Conservation (phyloP, 2,888 invertebrate genomes). For the Caenorhabditis sp. region DNA sequence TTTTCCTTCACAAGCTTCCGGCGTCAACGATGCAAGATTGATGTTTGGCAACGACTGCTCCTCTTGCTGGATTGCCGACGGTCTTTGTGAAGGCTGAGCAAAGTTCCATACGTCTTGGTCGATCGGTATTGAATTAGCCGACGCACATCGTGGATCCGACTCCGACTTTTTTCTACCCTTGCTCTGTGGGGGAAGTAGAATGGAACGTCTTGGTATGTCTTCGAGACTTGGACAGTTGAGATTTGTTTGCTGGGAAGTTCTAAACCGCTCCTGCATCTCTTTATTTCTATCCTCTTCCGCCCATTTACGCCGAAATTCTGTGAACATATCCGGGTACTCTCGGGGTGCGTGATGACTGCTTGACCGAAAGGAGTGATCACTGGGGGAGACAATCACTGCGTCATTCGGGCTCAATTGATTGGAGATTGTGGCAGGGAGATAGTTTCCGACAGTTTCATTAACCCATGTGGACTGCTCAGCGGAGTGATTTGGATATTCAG, state of each 20-base stretch:
- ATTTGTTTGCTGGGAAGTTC: neutral
- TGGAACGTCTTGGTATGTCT: neutral
- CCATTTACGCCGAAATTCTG: neutral
- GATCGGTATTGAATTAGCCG: too few species aligned
- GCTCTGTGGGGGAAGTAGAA: neutral
- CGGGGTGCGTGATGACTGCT: neutral
- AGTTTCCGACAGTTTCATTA: neutral
- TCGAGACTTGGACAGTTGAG: too few species aligned
- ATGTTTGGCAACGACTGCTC: neutral
- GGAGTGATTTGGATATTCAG: neutral
- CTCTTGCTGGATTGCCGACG: neutral
- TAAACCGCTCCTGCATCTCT: neutral
- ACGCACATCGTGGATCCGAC: neutral
- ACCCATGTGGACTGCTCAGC: constrained; percentile 1
- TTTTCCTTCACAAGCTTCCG: neutral
- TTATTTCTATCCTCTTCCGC: neutral
- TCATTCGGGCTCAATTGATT: neutral
- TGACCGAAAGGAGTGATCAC: neutral
- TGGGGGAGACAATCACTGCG: neutral
- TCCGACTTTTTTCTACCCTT: constrained; percentile 1
- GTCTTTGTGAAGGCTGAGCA: neutral
- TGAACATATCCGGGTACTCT: constrained; percentile 9
- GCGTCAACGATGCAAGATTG: neutral
- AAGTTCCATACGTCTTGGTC: too few species aligned
- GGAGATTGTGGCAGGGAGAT: neutral